These are phyloP conservation scores for Thymelicus sylvestris DNA, from an alignment of 2,888 invertebrate genomes.

Conservation along the genomic window DNA sequence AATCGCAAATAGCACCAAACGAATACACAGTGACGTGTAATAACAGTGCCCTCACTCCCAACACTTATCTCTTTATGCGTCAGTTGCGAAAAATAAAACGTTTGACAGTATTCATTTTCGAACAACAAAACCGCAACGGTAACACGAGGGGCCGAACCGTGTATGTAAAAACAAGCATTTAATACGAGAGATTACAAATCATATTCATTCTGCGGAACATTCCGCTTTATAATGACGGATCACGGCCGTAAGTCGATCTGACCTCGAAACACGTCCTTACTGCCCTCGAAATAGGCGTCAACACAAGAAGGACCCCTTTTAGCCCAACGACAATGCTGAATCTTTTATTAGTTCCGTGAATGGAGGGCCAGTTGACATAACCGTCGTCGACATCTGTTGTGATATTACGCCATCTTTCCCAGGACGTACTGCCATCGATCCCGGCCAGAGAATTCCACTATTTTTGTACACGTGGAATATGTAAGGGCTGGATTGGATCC, in stretches of 20 bases:
- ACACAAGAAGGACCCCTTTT: conserved; percentile 72
- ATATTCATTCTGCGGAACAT: conserved; percentile 64
- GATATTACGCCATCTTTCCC: conserved; percentile 77
- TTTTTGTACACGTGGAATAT: conserved; percentile 74
- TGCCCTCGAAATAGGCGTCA: conserved; percentile 59
- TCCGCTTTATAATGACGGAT: conserved; percentile 69
- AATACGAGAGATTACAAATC: conserved; percentile 52
- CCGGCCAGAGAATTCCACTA: conserved; percentile 60
- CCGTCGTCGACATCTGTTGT: conserved; percentile 81
- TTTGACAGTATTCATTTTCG: not conserved
- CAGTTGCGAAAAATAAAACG: not conserved
- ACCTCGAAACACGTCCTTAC: conserved; percentile 60
- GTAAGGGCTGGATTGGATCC: conserved; percentile 65
- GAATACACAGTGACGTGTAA: not conserved
- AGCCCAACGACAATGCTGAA: conserved; percentile 79
- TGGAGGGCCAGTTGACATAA: conserved; percentile 81
- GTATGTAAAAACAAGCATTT: conserved; percentile 38
- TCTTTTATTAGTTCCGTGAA: conserved; percentile 83
- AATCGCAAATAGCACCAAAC: not conserved
- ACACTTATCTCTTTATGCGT: not conserved
- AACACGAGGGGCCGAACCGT: conserved; percentile 22
- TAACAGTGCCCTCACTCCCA: not conserved
- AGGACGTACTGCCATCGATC: conserved; percentile 64
- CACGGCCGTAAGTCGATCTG: conserved; percentile 60
- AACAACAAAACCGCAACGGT: conserved; percentile 15